Percentiles rank a stretch among this genome's conserved stretches.
Evolutionary conservation across 2,113 vertebrate species (phyloP).

Genomic region (Ardeotis arabs): DNA sequence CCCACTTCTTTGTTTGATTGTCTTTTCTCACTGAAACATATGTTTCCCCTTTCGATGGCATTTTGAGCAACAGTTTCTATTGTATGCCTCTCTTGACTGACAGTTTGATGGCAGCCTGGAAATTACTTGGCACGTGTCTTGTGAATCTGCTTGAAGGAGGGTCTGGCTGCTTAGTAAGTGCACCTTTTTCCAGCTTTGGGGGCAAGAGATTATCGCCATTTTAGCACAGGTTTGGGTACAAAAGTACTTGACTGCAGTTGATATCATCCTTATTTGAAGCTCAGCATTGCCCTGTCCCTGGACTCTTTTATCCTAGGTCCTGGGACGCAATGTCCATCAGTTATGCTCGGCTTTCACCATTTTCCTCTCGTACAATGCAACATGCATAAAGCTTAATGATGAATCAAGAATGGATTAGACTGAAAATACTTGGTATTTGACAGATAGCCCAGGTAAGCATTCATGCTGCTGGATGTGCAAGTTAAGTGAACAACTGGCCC

Average conservation of each 20-base stretch:
- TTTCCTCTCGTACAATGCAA: background rate
- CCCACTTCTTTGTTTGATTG: conserved; percentile 50
- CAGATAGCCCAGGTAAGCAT: background rate
- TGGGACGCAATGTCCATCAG: background rate
- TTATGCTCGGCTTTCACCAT: background rate
- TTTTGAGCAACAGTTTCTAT: conserved; percentile 41
- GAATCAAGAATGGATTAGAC: background rate
- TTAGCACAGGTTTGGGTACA: background rate
- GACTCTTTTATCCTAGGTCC: background rate
- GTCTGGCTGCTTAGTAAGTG: background rate
- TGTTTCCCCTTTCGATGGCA: background rate
- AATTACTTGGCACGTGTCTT: background rate
- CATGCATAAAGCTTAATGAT: background rate
- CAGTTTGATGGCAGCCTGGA: conserved; percentile 50
- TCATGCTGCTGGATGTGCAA: background rate
- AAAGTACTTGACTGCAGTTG: background rate
- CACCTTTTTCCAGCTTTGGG: background rate
- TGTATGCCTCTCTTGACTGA: conserved; percentile 39
- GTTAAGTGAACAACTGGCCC: background rate
- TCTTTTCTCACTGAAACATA: conserved; percentile 49
- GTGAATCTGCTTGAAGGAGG: background rate
- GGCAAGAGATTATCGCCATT: background rate
- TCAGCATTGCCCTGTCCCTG: background rate
- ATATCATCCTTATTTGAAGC: background rate
- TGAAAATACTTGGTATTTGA: background rate